Evolutionary conservation across 2,113 vertebrate species (phyloP).

Genomic region (Heterocephalus glaber): DNA sequence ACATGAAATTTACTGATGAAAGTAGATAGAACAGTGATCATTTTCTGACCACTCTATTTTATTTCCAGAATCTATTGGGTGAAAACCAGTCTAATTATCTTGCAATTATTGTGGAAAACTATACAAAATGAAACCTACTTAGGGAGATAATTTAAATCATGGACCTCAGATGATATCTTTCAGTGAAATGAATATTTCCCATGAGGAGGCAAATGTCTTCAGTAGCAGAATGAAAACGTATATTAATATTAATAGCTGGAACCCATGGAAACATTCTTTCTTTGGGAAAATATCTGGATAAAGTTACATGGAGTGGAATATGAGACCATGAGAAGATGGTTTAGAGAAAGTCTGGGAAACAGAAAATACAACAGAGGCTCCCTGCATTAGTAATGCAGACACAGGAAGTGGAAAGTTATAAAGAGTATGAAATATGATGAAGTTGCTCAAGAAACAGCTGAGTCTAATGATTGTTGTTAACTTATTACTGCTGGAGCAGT

Average conservation of each 20-base stretch:
- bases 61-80: constrained; percentile 6
- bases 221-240: constrained; percentile 55
- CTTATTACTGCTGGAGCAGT: neutral
- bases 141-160: constrained; percentile 28
- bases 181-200: constrained; percentile 64
- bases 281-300: constrained; percentile 55
- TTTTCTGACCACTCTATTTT: neutral
- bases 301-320: constrained; percentile 17
- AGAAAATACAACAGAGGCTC: neutral
- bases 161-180: constrained; percentile 41
- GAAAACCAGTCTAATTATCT: constrained; percentile 40
- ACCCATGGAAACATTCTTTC: constrained; percentile 34
- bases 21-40: neutral
- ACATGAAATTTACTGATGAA: neutral
- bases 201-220: constrained; percentile 48
- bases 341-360: neutral
- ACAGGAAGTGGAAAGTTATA: neutral
- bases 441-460: neutral
- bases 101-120: constrained; percentile 45
- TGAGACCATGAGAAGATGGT: constrained; percentile 12
- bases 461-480: neutral
- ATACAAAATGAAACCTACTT: constrained; percentile 30
- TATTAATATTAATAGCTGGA: constrained; percentile 63
- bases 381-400: neutral
- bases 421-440: neutral